Base-by-base conservation (phyloP, 2,888 invertebrate species). In the Eledone cirrhosa region DNA sequence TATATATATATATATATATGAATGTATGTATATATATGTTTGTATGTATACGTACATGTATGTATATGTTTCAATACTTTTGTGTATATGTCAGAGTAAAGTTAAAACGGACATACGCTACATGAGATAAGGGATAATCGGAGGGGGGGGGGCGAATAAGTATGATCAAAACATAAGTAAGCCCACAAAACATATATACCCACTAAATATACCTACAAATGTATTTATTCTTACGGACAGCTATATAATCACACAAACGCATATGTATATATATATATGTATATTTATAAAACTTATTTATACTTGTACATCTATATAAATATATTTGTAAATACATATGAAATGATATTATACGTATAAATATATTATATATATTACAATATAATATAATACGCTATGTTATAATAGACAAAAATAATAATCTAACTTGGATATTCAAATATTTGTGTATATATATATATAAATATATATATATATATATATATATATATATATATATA, bases 1-100 rank as follows among this genome's bases (percentile, higher is more conserved):
- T 69, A 63, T 63, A 63, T 13, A 63, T 63, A 11, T 63, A 53
- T 4, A 67, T 67, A 67, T 67, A 67, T 67, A 67, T 67, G 31
- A 14, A 67, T 27, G 31, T 29, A 67, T 67, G n/a, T 53, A 53
- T 3, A 53, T 53, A 4, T 53, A 53, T 53, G 5, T 53, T 22
- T 53, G 1, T 1, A 53, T 53, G n/a, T 53, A 3, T 53, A 53
- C n/a, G n/a, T 53, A 53, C 4, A 3, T 53, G n/a, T 1, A 22
- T 53, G n/a, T 29, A 16, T 67, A 31, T 27, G 31, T 31, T 7
- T 27, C 67, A 27, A 31, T 27, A 27, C 31, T 27, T 67, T 53
- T 3, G n/a, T n/a, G n/a, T 53, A 22, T 53, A 22, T 27, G 27
- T 14, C 7, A 67, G 31, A 27, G 14, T 7, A 24, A 29, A 67